These are phyloP conservation scores for Trisateles emortualis DNA, from an alignment of 2,888 invertebrate genomes.

Conservation along the genomic window DNA sequence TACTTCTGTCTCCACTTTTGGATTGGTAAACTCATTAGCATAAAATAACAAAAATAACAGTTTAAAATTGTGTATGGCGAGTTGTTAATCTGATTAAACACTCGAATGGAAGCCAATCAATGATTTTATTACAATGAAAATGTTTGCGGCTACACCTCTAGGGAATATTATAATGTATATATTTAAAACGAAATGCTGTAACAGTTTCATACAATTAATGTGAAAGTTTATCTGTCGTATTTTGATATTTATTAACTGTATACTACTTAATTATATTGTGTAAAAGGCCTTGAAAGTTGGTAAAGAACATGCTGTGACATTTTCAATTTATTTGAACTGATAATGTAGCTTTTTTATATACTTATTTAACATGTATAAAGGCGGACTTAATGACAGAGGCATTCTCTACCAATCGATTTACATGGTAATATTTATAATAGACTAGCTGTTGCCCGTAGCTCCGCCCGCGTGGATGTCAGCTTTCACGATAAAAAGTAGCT, in stretches of 20 bases:
- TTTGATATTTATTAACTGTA: background rate
- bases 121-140: slow-evolving; percentile 21
- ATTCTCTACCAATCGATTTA: no score
- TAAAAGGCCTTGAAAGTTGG: no score
- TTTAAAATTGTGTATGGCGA: slow-evolving; percentile 20
- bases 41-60: slow-evolving; percentile 37
- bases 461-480: no score
- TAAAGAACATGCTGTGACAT: no score
- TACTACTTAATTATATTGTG: no score
- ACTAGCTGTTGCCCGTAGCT: no score
- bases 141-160: slow-evolving; percentile 1
- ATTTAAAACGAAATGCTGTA: background rate
- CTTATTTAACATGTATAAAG: no score
- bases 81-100: slow-evolving; percentile 32
- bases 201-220: background rate
- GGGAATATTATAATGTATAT: background rate
- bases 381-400: no score
- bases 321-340: no score
- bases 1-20: slow-evolving; percentile 20
- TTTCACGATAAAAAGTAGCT: no score
- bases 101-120: slow-evolving; percentile 30
- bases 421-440: no score
- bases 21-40: slow-evolving; percentile 24
- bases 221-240: background rate
- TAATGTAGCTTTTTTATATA: no score